phyloP scores from a whole-genome alignment of 2,113 vertebrate species.

The Enhydra lutris region DNA sequence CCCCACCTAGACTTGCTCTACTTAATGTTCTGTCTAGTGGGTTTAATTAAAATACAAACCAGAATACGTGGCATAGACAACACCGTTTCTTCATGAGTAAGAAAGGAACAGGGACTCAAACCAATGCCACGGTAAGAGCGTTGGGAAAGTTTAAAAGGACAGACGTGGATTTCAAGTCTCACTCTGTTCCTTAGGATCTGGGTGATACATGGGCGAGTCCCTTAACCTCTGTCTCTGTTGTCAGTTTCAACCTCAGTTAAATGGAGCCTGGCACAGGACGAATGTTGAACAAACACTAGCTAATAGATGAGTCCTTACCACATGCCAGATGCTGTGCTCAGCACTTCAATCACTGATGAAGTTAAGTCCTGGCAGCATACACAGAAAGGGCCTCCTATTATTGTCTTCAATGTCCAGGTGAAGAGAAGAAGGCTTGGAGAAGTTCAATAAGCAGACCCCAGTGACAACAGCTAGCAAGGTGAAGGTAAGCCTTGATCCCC shows the following conservation, averaged over 20 bases:
- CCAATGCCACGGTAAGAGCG: background rate
- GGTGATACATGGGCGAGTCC: background rate
- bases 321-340: rapidly evolving
- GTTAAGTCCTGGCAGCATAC: background rate
- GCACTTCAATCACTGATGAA: background rate
- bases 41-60: background rate
- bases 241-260: background rate
- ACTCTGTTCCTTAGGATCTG: background rate
- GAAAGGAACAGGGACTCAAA: background rate
- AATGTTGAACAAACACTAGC: background rate
- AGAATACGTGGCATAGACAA: background rate
- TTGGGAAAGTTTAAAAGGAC: background rate
- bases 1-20: background rate
- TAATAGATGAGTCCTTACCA: background rate
- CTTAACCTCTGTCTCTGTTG: background rate
- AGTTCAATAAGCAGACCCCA: background rate
- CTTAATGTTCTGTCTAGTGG: background rate
- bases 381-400: background rate
- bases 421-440: background rate
- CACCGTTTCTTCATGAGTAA: background rate
- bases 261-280: background rate
- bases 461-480: background rate
- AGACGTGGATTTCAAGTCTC: background rate
- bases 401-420: background rate
- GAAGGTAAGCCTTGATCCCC: background rate